Evolutionary conservation across 2,888 invertebrate genomes (phyloP).

Genomic region (Resseliella maxima): DNA sequence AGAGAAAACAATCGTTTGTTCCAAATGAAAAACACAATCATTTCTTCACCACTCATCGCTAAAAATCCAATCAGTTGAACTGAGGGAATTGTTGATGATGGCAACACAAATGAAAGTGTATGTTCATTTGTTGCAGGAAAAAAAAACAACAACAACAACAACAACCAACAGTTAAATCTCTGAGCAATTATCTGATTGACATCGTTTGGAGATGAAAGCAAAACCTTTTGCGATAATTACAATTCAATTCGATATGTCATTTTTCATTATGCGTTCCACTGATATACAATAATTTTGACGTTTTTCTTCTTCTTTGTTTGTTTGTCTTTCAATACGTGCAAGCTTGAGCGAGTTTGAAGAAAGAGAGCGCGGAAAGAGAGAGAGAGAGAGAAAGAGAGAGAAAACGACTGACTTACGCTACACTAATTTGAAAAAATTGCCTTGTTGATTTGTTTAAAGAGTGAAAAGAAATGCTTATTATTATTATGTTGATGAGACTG

Average conservation of each 20-base stretch:
- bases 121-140: background rate
- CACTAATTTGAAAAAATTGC: background rate
- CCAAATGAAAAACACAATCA: background rate
- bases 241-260: background rate
- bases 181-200: constrained; percentile 22
- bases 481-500: constrained; percentile 20
- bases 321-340: background rate
- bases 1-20: background rate
- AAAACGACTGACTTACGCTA: background rate
- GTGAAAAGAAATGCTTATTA: background rate
- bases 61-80: no score
- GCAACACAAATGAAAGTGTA: background rate
- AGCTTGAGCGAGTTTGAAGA: background rate
- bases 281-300: background rate
- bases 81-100: background rate
- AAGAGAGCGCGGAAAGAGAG: background rate
- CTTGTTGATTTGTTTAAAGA: background rate
- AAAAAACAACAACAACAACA: no score
- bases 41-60: no score
- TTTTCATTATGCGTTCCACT: background rate
- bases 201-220: background rate
- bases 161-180: background rate
- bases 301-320: background rate
- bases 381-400: background rate
- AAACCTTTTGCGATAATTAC: background rate